Evolutionary conservation across 2,797 vertebrate genomes (phyloP), one percentile per base, ranked within the genome.

Genomic region (Lepidocolaptes lacrymiger): DNA sequence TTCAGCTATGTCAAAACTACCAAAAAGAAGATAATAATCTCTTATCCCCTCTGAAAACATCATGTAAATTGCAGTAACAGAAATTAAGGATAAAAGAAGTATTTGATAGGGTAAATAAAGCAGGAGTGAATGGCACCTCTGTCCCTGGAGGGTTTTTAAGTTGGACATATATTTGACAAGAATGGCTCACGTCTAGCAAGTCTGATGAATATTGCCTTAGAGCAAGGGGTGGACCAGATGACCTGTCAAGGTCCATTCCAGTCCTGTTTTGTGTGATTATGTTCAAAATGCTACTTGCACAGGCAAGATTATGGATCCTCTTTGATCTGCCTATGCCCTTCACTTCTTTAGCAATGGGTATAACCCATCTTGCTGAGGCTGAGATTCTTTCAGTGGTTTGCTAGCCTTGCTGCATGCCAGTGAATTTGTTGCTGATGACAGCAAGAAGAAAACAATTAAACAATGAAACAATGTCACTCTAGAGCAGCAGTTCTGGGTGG

Each of bases 371-470:
- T 80, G 68, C 52, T 83, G 71, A 80, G 52, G 44, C 0, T 90
- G 66, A 89, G 43, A 34, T 90, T 90, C 58, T 67, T 64, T 46
- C 10, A 7, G 46, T 55, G 61, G 16, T 72, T 80, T 88, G 41
- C 62, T 63, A 58, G 44, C 49, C 48, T 55, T 89, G 51, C 39
- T 83, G 59, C 37, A 6, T 56, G 41, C 76, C 76, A 62, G 37
- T 68, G 73, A 86, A 46, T 91, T 90, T 75, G 68, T 56, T 8
- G 68, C 49, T 86, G 82, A 49, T 76, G 55, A 85, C 37, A 54
- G 76, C 46, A 82, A 87, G 63, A 91, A 74, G 32, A 85, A 92
- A 92, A 84, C 34, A 85, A 63, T 76, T 51, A 71, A 86, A 75
- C 68, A 81, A 78, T 86, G 71, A 89, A 92, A 14, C 71, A 75